These are phyloP conservation scores for Erannis defoliaria DNA, from an alignment of 2,888 invertebrate species.

Conservation along the genomic window DNA sequence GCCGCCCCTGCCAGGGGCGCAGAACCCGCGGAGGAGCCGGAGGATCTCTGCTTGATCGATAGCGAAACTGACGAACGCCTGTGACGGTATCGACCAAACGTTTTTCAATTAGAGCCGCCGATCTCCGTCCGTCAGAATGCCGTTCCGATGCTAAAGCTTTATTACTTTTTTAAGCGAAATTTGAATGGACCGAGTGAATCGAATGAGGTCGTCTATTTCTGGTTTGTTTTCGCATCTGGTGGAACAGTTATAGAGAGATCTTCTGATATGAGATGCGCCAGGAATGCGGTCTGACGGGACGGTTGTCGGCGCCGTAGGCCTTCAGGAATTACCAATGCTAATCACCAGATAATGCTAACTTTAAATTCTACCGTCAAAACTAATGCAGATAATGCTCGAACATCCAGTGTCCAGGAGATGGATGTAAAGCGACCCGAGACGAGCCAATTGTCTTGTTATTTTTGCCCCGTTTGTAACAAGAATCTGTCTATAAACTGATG, in stretches of 20 bases:
- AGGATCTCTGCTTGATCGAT: constrained; percentile 22
- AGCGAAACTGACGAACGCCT: constrained; percentile 24
- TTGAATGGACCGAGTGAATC: constrained; percentile 33
- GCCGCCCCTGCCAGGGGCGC: background rate
- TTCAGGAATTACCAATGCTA: constrained; percentile 17
- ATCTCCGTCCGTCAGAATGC: constrained; percentile 6
- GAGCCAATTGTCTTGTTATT: background rate
- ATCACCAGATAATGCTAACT: constrained; percentile 13
- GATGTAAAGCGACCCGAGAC: too few relatives aligned
- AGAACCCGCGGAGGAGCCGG: constrained; percentile 7
- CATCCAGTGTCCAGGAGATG: background rate
- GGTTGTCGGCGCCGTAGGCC: constrained; percentile 3
- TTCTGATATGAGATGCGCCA: constrained; percentile 30
- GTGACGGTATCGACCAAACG: constrained; percentile 23
- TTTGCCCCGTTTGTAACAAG: background rate
- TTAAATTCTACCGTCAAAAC: constrained; percentile 19
- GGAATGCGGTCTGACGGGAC: constrained; percentile 37
- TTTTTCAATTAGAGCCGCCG: constrained; percentile 20
- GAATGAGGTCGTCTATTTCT: constrained; percentile 43
- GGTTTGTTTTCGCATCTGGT: constrained; percentile 33
- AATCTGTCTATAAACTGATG: background rate
- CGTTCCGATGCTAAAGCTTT: constrained; percentile 30
- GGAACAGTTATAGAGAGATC: constrained; percentile 35
- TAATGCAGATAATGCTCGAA: background rate
- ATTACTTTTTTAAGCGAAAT: constrained; percentile 34